Evolutionary conservation across 2,113 vertebrate genomes (phyloP).

Genomic region (Ailurus styani): DNA sequence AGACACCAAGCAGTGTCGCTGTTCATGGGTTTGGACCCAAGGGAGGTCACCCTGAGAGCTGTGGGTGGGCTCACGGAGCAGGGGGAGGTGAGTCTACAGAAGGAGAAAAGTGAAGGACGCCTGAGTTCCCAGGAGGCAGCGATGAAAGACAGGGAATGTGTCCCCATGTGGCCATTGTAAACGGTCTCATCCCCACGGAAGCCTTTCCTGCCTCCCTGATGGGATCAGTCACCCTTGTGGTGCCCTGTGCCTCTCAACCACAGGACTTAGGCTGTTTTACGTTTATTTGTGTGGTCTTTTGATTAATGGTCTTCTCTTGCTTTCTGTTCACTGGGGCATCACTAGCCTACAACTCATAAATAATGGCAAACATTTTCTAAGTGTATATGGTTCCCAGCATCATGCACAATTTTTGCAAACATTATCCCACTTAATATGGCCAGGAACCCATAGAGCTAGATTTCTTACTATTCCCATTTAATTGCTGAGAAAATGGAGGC

Average conservation of each 20-base stretch:
- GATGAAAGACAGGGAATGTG: neutral
- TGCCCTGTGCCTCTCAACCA: neutral
- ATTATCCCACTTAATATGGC: too few species aligned
- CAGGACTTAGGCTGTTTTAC: neutral
- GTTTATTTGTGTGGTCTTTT: too few species aligned
- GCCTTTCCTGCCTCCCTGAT: neutral
- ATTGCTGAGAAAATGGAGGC: neutral
- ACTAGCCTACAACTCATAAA: neutral
- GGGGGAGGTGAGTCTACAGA: neutral
- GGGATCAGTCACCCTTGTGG: neutral
- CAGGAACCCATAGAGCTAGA: neutral
- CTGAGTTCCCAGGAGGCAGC: neutral
- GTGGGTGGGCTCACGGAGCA: neutral
- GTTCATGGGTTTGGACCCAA: neutral
- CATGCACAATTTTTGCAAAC: too few species aligned
- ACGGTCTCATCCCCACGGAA: neutral
- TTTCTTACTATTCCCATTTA: neutral
- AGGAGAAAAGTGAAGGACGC: neutral
- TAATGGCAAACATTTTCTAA: neutral
- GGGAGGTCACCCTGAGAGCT: neutral
- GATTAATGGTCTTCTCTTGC: neutral
- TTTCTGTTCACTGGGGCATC: neutral
- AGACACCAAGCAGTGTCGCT: neutral
- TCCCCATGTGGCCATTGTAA: fast-evolving
- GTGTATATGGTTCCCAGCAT: neutral